phyloP scores from a whole-genome alignment of 2,113 vertebrate species.

The Oenanthe melanoleuca region DNA sequence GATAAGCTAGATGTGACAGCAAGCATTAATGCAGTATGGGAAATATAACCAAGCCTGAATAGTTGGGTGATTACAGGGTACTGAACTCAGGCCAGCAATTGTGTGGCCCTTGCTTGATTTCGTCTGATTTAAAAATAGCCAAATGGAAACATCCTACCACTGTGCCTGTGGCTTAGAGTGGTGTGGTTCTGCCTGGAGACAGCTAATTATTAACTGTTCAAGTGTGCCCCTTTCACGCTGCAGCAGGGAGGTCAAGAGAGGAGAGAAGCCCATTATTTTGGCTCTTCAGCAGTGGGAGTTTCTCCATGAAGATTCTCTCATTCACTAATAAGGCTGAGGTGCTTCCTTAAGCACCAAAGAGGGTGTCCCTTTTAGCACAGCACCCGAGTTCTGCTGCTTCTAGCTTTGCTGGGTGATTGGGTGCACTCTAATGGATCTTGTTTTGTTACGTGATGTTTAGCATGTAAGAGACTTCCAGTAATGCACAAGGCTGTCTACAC shows the following conservation, averaged over 20 bases:
- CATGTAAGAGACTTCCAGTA: background rate
- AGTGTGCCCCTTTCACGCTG: background rate
- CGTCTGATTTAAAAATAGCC: background rate
- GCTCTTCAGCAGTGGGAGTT: background rate
- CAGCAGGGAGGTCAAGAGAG: background rate
- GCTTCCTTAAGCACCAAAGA: background rate
- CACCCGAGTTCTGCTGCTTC: background rate
- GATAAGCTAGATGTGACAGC: background rate
- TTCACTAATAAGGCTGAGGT: background rate
- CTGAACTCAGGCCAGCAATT: background rate
- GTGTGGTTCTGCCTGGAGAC: background rate
- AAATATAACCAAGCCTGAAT: background rate
- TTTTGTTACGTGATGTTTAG: background rate
- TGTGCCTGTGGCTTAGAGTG: background rate
- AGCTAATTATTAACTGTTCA: background rate
- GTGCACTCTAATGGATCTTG: background rate
- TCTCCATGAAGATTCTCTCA: background rate
- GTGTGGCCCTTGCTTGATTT: background rate
- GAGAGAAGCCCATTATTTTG: background rate
- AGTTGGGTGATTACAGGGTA: background rate
- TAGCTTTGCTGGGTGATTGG: background rate
- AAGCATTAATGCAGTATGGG: background rate
- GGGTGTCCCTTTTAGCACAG: accelerated
- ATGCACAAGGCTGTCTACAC: background rate
- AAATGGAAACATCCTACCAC: background rate